Base-by-base conservation (phyloP, 2,888 invertebrate genomes). In the Ypsolopha sequella region DNA sequence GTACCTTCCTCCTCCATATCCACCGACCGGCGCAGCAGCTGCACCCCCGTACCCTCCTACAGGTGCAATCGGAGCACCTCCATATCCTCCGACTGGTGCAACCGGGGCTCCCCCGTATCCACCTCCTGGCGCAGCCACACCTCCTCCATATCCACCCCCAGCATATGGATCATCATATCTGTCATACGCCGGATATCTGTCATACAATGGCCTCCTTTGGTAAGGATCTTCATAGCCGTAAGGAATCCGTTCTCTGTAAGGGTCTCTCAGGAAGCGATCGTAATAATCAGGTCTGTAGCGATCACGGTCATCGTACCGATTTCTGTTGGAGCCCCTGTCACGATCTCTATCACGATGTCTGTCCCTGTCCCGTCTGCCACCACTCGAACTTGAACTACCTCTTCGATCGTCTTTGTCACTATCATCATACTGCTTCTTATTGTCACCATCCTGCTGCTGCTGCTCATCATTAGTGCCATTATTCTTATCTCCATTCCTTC, bases 251-350 rank as follows among this genome's bases (percentile, higher is more conserved):
- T 76, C 77, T 58, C 79, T 73, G 50, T 76, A 74, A 0, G 82
- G 77, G 56, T 85, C 84, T 56, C 80, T 69, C 41, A 82, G 54
- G 54, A 80, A 82, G 51, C 81, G 69, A 39, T 85, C 82, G 52
- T 84, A 84, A 50, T 84, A 80, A 55, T 84, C 82, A 8, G 77
- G 78, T n/a, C 77, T 69, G 52, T 84, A 82, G 55, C 78, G 73
- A 44, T 84, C 84, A 54, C 82, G 69, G 39, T 82, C 80, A 9
- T 77, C 76, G 50, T 80, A 63, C 56, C 77, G 63, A 45, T 74
- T 68, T 55, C 69, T 72, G 39, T 76, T 68, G 47, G 65, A 61
- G 14, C 65, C 60, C 1, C 67, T 61, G 7, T 68, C 64, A 45
- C 60, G 50, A 39, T 59, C 61, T n/a, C 66, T 58, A 33, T 60